Evolutionary conservation across 2,113 vertebrate species (phyloP), one percentile per base, ranked within the genome.

Genomic region (Serilophus lunatus): DNA sequence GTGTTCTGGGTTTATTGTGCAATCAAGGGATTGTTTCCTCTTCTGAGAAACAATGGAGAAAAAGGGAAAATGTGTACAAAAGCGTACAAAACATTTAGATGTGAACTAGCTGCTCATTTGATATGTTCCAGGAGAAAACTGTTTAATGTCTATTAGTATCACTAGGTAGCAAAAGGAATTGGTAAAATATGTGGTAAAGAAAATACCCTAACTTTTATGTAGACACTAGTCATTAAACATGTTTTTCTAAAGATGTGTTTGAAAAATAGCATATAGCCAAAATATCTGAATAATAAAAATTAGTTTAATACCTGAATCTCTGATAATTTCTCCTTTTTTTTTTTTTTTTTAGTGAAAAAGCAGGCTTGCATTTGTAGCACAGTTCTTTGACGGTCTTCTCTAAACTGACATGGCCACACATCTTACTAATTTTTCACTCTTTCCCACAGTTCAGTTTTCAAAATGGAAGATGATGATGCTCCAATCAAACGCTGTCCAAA

Each of bases 401-500:
- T 54, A 51, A 87, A 64, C 36, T 64, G 38, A 25, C 35, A 6
- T 29, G 22, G 22, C 47, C 19, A 31, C 13, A 3, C 10, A 49
- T 38, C 29, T 71, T 77, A 64, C 19, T 69, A 28, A 79, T 81
- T 79, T 61, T 4, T 38, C 8, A 16, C 7, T 93, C 2, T 96
- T 13, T 87, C 71, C 74, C 26, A 15, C 97, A 99, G 99, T 94
- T 98, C 99, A 42, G 98, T 98, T 84, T 99, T 99, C 95, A 99
- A 98, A 96, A 98, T 97, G 40, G 98, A 99, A 68, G 99, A 99
- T 57, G 99, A 99, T 5, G 98, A 99, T 3, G 99, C 98, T 7
- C 99, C 99, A 4, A 99, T 99, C 97, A 99, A 99, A 92, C 99
- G 99, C 81, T 99, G 99, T 94, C 99, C 99, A n/a, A 99, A 99